phyloP scores from a whole-genome alignment of 2,888 invertebrate species.

The Abrostola triplasia region DNA sequence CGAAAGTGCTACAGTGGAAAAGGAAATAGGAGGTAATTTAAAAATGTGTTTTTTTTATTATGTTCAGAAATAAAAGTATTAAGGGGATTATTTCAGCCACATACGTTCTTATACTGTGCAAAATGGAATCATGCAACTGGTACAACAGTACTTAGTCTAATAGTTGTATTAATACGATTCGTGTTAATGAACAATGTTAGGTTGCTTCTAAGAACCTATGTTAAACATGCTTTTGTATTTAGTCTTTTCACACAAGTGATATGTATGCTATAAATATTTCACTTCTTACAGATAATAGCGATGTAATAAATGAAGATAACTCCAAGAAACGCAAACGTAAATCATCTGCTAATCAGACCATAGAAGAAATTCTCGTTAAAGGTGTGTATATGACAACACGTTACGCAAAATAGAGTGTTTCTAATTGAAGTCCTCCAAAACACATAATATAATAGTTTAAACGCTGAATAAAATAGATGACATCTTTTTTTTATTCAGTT shows the following conservation, averaged over 20 bases:
- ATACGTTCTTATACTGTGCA: too few relatives aligned
- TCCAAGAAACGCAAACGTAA: slow-evolving; percentile 53
- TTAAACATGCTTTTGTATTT: too few relatives aligned
- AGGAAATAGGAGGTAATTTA: slow-evolving; percentile 27
- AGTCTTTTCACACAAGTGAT: too few relatives aligned
- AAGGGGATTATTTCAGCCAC: too few relatives aligned
- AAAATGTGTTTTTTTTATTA: too few relatives aligned
- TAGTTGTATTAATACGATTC: too few relatives aligned
- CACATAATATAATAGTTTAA: not conserved
- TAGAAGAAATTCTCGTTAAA: slow-evolving; percentile 35
- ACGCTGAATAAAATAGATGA: not conserved
- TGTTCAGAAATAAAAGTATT: too few relatives aligned
- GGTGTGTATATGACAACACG: slow-evolving; percentile 23
- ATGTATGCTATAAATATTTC: not conserved
- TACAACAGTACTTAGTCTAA: too few relatives aligned
- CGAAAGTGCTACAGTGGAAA: slow-evolving; percentile 9
- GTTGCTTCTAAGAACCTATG: too few relatives aligned
- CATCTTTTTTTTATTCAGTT: not conserved
- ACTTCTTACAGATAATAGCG: slow-evolving; percentile 27
- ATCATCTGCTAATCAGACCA: slow-evolving; percentile 38
- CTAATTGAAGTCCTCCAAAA: not conserved
- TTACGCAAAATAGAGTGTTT: not conserved
- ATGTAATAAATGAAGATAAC: slow-evolving; percentile 12
- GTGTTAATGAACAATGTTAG: too few relatives aligned
- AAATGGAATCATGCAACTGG: too few relatives aligned